Evolutionary conservation across 2,797 vertebrate genomes (phyloP).

Genomic region (Zenarchopterus dispar): DNA sequence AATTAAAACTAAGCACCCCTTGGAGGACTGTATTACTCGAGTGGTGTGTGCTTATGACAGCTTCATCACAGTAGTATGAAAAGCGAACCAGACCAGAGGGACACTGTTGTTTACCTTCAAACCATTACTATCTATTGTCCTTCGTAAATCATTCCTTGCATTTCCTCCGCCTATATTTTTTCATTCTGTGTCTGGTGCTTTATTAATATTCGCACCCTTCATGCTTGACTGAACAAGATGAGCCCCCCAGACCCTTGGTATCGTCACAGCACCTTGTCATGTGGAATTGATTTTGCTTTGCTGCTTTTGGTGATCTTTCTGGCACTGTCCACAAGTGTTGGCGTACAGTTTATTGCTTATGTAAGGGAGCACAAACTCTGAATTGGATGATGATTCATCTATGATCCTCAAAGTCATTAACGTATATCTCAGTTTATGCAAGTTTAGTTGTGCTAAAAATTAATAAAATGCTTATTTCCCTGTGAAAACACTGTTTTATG

Average conservation of each 20-base stretch:
- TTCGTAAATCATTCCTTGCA: constrained; percentile 69
- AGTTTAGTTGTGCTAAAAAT: background rate
- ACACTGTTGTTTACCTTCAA: constrained; percentile 73
- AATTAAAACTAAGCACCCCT: constrained; percentile 77
- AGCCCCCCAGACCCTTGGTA: constrained; percentile 60
- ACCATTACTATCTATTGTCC: constrained; percentile 67
- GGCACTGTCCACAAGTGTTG: constrained; percentile 40
- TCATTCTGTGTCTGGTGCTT: constrained; percentile 64
- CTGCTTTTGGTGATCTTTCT: constrained; percentile 55
- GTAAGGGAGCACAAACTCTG: constrained; percentile 5
- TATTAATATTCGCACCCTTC: constrained; percentile 77
- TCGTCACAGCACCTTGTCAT: constrained; percentile 64
- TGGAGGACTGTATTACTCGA: constrained; percentile 66
- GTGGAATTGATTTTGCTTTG: constrained; percentile 64
- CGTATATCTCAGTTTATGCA: background rate
- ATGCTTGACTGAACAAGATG: constrained; percentile 62
- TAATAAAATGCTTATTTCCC: background rate
- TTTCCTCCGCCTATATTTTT: constrained; percentile 39
- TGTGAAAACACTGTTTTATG: background rate
- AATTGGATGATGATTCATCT: background rate
- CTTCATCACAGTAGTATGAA: constrained; percentile 75
- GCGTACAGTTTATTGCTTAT: constrained; percentile 11
- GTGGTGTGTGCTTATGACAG: constrained; percentile 70
- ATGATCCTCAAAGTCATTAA: background rate
- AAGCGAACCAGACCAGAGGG: constrained; percentile 72